A percentile compares a stretch with the other conserved stretches of the same genome.
phyloP scores from a whole-genome alignment of 2,113 vertebrate species.

The Microcebus ravelobensis region DNA sequence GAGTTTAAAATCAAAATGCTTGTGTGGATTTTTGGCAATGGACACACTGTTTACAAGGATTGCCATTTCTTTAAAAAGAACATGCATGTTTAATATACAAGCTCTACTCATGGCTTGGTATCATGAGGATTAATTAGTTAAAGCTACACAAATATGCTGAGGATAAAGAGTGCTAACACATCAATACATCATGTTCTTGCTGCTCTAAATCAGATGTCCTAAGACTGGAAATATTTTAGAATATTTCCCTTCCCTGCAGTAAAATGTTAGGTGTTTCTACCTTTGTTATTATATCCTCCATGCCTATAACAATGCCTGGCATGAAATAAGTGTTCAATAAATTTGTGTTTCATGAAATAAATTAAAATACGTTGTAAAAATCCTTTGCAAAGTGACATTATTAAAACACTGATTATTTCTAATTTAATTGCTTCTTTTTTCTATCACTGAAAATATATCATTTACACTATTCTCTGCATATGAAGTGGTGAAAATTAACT shows the following conservation, averaged over 20 bases:
- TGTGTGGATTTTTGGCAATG: background rate
- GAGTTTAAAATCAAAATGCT: background rate
- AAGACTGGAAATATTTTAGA: background rate
- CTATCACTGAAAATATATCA: background rate
- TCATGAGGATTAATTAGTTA: slow-evolving; percentile 61
- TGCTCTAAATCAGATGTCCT: background rate
- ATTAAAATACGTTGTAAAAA: background rate
- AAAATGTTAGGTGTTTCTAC: background rate
- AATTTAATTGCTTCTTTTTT: background rate
- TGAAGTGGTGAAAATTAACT: background rate
- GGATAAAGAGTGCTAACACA: background rate
- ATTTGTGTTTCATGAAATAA: background rate
- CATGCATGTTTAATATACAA: background rate
- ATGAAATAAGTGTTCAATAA: background rate
- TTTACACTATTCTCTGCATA: background rate
- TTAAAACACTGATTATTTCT: background rate
- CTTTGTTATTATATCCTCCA: background rate
- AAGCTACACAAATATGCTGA: background rate
- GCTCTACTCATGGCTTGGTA: background rate
- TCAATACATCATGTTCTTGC: background rate
- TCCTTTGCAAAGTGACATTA: background rate
- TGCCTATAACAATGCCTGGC: background rate
- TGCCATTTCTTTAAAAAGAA: slow-evolving; percentile 9
- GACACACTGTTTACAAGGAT: background rate
- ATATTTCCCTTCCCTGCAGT: background rate